These are phyloP conservation scores for Agrotis ipsilon DNA, from an alignment of 2,888 invertebrate genomes.

Conservation along the genomic window DNA sequence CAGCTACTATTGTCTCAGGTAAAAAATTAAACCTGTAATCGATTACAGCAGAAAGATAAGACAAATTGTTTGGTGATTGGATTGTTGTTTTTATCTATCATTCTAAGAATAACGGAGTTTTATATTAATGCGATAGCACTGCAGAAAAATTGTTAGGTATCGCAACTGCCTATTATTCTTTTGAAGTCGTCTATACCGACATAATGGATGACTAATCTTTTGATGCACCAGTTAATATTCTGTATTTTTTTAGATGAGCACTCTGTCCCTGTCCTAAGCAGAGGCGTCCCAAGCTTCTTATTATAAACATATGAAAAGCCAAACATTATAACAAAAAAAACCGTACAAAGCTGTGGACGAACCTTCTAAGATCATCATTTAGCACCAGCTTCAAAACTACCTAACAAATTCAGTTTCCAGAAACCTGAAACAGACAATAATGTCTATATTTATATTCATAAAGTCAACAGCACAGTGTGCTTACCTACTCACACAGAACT, in stretches of 20 bases:
- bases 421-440: conserved; percentile 17
- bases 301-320: too few species aligned
- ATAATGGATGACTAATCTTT: background rate
- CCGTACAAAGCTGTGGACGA: too few species aligned
- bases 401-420: conserved; percentile 19
- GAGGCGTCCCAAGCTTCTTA: too few species aligned
- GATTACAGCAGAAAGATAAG: conserved; percentile 12
- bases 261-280: too few species aligned
- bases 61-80: background rate
- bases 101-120: conserved; percentile 40
- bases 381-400: too few species aligned
- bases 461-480: conserved; percentile 11
- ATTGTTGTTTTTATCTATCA: conserved; percentile 7
- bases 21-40: conserved; percentile 5
- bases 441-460: conserved; percentile 26
- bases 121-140: conserved; percentile 5
- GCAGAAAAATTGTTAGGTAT: conserved; percentile 10
- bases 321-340: too few species aligned
- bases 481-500: conserved; percentile 52
- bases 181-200: conserved; percentile 2
- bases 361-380: too few species aligned
- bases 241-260: background rate
- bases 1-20: background rate
- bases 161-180: conserved; percentile 20
- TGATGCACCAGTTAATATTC: too few species aligned